Conservation (phyloP, 1,140 invertebrate genomes). For the Lepidurus couesii region DNA sequence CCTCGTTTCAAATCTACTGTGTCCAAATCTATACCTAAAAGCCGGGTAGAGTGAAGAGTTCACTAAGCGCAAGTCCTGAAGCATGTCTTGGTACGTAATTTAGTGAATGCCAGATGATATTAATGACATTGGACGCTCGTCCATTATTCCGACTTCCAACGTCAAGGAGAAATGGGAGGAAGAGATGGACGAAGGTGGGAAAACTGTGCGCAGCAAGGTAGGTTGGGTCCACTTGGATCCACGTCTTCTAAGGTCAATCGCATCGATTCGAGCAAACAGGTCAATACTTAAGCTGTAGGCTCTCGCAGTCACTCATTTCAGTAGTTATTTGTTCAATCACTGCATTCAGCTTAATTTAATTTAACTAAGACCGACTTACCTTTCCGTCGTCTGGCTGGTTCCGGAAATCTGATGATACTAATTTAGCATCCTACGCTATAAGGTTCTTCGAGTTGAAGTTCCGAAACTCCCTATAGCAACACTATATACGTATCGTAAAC, state of each 20-base stretch:
- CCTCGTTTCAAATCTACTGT: neutral
- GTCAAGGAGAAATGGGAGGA: neutral
- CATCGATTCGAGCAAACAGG: conserved; percentile 13
- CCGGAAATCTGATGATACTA: no score
- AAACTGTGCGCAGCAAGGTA: neutral
- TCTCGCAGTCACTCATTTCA: neutral
- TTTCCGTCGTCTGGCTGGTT: no score
- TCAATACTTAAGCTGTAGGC: neutral
- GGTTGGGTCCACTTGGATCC: neutral
- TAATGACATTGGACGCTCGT: neutral
- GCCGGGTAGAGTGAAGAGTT: neutral
- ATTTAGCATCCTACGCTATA: no score
- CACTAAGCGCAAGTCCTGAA: neutral
- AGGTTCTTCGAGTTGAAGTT: no score
- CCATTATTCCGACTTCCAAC: neutral
- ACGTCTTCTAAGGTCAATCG: conserved; percentile 18
- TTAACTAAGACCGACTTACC: no score
- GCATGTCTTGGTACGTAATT: neutral
- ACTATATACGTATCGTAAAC: no score
- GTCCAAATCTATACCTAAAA: neutral
- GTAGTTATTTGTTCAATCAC: neutral
- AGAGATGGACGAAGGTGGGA: neutral
- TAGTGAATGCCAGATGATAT: neutral
- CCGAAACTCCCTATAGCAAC: no score
- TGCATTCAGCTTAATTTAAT: no score